Percentiles rank a stretch among this genome's conserved stretches.
phyloP scores from a whole-genome alignment of 2,888 invertebrate species.

The Polietes domitor region DNA sequence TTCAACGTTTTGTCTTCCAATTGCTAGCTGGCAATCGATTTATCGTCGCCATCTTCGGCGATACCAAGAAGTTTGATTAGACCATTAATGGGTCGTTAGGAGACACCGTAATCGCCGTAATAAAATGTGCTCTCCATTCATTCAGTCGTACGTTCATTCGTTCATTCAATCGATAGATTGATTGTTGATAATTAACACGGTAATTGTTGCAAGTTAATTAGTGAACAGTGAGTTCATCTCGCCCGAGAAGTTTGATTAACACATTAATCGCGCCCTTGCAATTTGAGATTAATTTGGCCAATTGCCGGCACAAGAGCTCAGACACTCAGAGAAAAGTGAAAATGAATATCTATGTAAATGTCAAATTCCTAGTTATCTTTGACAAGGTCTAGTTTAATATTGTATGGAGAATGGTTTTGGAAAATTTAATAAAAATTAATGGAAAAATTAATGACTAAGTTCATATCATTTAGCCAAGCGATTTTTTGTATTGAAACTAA shows the following conservation, averaged over 20 bases:
- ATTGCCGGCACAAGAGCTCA: too few relatives aligned
- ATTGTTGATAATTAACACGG: constrained; percentile 12
- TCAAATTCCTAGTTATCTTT: too few relatives aligned
- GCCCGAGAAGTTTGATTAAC: neutral
- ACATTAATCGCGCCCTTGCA: constrained; percentile 10
- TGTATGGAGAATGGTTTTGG: too few relatives aligned
- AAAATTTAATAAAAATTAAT: too few relatives aligned
- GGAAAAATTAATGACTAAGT: too few relatives aligned
- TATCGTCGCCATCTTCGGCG: neutral
- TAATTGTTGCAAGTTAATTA: constrained; percentile 22
- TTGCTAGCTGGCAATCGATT: neutral
- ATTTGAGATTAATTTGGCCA: neutral
- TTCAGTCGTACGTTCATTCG: too few relatives aligned
- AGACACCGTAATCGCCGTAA: neutral
- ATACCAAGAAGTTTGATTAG: neutral
- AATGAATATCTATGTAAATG: too few relatives aligned
- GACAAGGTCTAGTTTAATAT: too few relatives aligned
- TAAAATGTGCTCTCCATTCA: neutral
- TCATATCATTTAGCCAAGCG: too few relatives aligned
- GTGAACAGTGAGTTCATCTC: neutral
- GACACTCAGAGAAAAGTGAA: too few relatives aligned
- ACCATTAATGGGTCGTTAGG: constrained; percentile 8
- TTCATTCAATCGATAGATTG: neutral
- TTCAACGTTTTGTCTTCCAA: neutral
- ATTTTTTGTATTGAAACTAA: too few relatives aligned